A percentile compares a stretch with the other conserved stretches of the same genome.
phyloP scores from a whole-genome alignment of 2,113 vertebrate genomes.

The Apaloderma vittatum region DNA sequence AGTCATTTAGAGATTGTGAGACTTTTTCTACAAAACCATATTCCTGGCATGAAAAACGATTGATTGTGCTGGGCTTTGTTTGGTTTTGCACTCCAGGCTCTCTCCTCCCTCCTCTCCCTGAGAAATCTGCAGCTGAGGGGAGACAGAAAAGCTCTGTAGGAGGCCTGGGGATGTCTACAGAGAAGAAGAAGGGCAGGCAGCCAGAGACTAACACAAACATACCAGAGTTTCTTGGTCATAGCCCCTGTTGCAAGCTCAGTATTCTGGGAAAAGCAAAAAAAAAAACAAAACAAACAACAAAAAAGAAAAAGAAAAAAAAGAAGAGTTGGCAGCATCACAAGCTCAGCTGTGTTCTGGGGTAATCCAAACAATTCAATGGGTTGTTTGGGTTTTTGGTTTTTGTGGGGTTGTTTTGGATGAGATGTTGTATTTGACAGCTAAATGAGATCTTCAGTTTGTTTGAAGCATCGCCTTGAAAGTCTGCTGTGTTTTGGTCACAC shows the following conservation, averaged over 20 bases:
- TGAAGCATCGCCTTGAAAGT: not conserved
- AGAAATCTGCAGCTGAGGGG: constrained; percentile 5
- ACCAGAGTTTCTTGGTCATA: not conserved
- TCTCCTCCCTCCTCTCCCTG: not conserved
- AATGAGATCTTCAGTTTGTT: not conserved
- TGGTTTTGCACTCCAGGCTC: not conserved
- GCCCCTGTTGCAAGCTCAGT: not conserved
- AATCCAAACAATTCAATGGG: not conserved
- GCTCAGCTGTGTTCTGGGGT: constrained; percentile 36
- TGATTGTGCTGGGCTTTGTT: not conserved
- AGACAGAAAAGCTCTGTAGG: constrained; percentile 45
- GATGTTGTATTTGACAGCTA: not conserved
- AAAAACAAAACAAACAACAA: not conserved
- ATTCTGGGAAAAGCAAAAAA: not conserved
- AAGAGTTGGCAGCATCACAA: not conserved
- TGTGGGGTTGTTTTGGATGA: not conserved
- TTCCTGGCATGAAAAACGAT: not conserved
- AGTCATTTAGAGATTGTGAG: not conserved
- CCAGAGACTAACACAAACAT: constrained; percentile 17
- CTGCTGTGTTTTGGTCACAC: not conserved
- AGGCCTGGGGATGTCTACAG: not conserved
- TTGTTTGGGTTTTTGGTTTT: no score
- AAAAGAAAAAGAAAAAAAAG: no score
- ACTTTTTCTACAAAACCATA: not conserved
- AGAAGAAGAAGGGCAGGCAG: constrained; percentile 30